Base-by-base conservation (phyloP, 1,140 invertebrate species). In the Sycophaga agraensis region DNA sequence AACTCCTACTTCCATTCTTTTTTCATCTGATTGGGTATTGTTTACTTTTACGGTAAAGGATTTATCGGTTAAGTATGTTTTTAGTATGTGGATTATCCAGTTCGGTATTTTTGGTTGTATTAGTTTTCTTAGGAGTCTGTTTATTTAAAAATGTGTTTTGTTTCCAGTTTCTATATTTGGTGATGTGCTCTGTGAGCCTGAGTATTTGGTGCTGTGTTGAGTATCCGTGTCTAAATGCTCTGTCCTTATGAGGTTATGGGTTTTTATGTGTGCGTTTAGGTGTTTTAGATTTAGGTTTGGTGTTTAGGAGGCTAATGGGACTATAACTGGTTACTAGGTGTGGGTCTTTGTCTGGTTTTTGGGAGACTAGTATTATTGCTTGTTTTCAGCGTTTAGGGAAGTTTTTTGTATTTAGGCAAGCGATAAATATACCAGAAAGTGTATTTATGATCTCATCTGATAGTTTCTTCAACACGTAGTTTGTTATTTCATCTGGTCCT, bases 321-420 rank as follows among this genome's bases (percentile, higher is more conserved):
- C 46, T 9, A 21, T 56, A 63, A 24, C 37, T 63, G 2, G 21
- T 9, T 1, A 53, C 31, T 37, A 35, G 4, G 5, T 5, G 16
- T 34, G 14, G 9, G 28, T 37, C 24, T 55, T 62, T 62, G 16
- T 42, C 50, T 1, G 39, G 24, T 40, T 57, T 49, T 17, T 17
- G 24, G 40, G 49, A 24, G 40, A 51, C 14, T 31, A 63, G 2
- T 2, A 63, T 28, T 12, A n/a, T 37, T n/a, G 59, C 59, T 45
- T 46, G n/a, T 49, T 62, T 62, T 51, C 59, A 62, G 11, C 9
- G 11, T 46, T 1, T 12, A 4, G 59, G 59, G 22, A 55, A 62
- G 35, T 54, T 39, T n/a, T 16, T 11, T 5, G 28, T 5, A 39
- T 50, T 49, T 0, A 56, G 5, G 35, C 28, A 17, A 4, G 28